phyloP scores from a whole-genome alignment of 2,797 vertebrate species.

The Periophthalmus magnuspinnatus region DNA sequence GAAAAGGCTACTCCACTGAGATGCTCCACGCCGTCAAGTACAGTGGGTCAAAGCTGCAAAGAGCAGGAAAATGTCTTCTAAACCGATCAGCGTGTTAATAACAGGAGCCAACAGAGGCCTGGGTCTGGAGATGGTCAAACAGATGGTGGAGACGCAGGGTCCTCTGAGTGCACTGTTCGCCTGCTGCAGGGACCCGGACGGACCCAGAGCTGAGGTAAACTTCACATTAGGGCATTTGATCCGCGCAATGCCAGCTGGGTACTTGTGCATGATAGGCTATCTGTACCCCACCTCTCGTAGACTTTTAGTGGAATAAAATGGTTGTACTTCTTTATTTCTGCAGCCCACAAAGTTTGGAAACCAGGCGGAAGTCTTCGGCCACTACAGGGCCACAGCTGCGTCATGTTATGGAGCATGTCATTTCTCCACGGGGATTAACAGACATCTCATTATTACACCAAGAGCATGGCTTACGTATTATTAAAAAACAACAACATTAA shows the following conservation, averaged over 20 bases:
- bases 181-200: constrained; percentile 60
- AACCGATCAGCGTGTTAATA: constrained; percentile 4
- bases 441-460: too few relatives aligned
- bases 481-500: neutral
- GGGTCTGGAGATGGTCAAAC: constrained; percentile 64
- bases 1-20: neutral
- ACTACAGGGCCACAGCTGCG: too few relatives aligned
- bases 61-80: neutral
- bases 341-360: neutral
- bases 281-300: too few relatives aligned
- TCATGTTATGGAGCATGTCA: neutral
- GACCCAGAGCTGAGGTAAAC: constrained; percentile 52
- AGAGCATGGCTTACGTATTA: too few relatives aligned
- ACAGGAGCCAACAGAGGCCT: constrained; percentile 58
- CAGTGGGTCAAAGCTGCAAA: neutral
- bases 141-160: constrained; percentile 29
- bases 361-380: neutral
- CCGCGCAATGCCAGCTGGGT: neutral
- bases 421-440: too few relatives aligned
- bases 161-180: constrained; percentile 60
- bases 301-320: neutral
- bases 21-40: neutral
- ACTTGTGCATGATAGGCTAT: neutral
- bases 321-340: neutral
- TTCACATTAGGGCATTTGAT: neutral